phyloP scores from a whole-genome alignment of 2,797 vertebrate genomes.

The Eulemur coronatus region DNA sequence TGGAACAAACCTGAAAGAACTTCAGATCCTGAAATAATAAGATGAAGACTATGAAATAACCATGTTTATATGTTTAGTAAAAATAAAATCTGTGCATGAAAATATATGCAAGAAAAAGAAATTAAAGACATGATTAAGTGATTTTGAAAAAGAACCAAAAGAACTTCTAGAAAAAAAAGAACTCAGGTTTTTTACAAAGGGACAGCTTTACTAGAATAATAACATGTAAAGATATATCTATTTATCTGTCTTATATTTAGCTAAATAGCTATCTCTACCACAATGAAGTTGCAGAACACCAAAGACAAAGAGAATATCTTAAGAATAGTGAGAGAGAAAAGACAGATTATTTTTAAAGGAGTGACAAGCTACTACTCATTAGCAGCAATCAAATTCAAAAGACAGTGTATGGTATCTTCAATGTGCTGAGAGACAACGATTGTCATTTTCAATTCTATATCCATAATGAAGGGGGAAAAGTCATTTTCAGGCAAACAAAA shows the following conservation, averaged over 20 bases:
- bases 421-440: neutral
- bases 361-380: neutral
- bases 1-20: neutral
- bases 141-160: neutral
- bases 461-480: neutral
- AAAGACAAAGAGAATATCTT: slow-evolving; percentile 33
- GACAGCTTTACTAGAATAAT: neutral
- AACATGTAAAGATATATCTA: neutral
- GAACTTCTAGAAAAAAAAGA: neutral
- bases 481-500: slow-evolving; percentile 7
- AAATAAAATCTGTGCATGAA: neutral
- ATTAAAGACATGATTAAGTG: neutral
- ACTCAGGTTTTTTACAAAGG: neutral
- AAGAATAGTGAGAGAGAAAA: neutral
- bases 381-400: neutral
- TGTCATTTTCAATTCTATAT: neutral
- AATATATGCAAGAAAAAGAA: neutral
- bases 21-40: neutral
- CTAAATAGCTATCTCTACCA: neutral
- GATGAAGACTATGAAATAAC: neutral
- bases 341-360: neutral
- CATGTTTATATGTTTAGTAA: neutral
- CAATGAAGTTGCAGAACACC: neutral
- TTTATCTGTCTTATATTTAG: neutral
- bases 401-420: neutral